phyloP scores from a whole-genome alignment of 2,797 vertebrate genomes.

The Catamblyrhynchus diadema region DNA sequence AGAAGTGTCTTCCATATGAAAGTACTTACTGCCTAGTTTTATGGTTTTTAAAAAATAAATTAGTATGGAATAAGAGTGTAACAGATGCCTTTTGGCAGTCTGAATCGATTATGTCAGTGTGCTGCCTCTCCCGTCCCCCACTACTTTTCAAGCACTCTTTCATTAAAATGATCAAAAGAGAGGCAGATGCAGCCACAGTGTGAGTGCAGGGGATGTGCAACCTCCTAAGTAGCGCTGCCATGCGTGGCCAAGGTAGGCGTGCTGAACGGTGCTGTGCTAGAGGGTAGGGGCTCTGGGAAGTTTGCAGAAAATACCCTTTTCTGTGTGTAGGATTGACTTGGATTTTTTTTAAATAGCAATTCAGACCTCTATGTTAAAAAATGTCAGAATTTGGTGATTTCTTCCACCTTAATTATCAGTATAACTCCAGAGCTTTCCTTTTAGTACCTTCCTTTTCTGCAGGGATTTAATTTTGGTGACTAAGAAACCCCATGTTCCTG shows the following conservation, averaged over 20 bases:
- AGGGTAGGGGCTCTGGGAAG: background rate
- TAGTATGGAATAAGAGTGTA: background rate
- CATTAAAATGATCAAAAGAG: constrained; percentile 39
- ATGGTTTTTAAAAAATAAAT: background rate
- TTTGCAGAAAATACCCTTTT: background rate
- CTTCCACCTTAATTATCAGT: background rate
- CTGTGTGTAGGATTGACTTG: background rate
- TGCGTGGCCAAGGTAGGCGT: background rate
- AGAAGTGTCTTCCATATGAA: background rate
- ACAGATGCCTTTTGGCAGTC: constrained; percentile 21
- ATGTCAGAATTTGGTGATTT: background rate
- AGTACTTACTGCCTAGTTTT: background rate
- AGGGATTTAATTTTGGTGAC: background rate
- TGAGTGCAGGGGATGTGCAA: background rate
- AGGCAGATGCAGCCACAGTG: constrained; percentile 51
- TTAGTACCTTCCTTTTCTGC: background rate
- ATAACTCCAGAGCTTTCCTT: background rate
- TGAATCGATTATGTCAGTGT: constrained; percentile 24
- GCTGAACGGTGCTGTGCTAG: background rate
- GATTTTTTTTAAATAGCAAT: background rate
- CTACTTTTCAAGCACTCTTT: constrained; percentile 6
- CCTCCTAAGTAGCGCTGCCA: background rate
- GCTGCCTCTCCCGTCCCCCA: background rate
- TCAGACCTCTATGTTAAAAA: background rate
- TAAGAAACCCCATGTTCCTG: background rate